Evolutionary conservation across 2,888 invertebrate species (phyloP).

Genomic region (Laothoe populi): DNA sequence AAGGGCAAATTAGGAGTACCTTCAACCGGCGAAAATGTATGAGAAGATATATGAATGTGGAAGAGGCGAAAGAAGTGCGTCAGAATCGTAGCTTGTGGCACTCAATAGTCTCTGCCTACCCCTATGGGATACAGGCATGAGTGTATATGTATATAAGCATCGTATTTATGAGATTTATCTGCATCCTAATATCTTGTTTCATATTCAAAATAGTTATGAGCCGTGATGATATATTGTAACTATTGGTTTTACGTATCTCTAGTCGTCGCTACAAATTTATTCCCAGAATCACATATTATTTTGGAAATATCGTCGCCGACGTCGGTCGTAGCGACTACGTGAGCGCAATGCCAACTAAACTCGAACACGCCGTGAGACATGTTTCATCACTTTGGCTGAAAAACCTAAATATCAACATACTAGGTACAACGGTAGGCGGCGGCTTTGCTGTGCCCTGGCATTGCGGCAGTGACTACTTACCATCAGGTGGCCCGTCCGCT

Average conservation of each 20-base stretch:
- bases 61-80: too few species aligned
- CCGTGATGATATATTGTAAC: constrained; percentile 35
- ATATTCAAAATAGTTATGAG: neutral
- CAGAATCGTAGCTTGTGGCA: too few species aligned
- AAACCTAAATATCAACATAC: constrained; percentile 43
- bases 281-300: constrained; percentile 63
- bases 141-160: too few species aligned
- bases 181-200: neutral
- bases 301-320: constrained; percentile 50
- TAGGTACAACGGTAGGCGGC: too few species aligned
- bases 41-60: too few species aligned
- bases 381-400: constrained; percentile 75
- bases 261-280: constrained; percentile 54
- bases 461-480: too few species aligned
- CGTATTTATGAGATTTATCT: neutral
- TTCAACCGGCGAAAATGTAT: too few species aligned
- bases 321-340: constrained; percentile 52
- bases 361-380: constrained; percentile 59
- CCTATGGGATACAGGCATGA: too few species aligned
- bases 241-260: constrained; percentile 49
- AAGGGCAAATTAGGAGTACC: too few species aligned
- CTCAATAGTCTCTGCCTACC: too few species aligned
- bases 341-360: constrained; percentile 68
- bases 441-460: too few species aligned
- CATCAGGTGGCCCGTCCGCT: too few species aligned